These are phyloP conservation scores for Parasteatoda lunata DNA, from an alignment of 2,888 invertebrate genomes.

Conservation along the genomic window DNA sequence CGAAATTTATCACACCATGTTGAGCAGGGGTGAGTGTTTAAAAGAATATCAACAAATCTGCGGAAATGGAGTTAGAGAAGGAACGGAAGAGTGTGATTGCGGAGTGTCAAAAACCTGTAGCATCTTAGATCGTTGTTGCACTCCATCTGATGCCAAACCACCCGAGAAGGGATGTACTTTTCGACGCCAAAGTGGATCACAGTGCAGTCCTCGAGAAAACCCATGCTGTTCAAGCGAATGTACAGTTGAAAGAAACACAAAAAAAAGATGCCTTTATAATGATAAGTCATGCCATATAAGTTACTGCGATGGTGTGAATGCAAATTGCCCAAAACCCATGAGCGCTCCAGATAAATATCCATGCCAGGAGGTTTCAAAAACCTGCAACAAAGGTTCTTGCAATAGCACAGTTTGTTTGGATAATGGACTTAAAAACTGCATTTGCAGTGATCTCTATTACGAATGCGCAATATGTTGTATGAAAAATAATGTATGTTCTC, in stretches of 20 bases:
- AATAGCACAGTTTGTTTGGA: slow-evolving; percentile 49
- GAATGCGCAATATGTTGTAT: slow-evolving; percentile 43
- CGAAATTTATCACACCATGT: slow-evolving; percentile 17
- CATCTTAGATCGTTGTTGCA: slow-evolving; percentile 78
- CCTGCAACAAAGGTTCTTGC: slow-evolving; percentile 37
- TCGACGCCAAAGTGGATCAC: background rate
- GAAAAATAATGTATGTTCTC: slow-evolving; percentile 15
- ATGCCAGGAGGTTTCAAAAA: slow-evolving; percentile 34
- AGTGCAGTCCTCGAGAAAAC: slow-evolving; percentile 58
- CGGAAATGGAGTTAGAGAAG: slow-evolving; percentile 63
- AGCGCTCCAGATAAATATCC: slow-evolving; percentile 26
- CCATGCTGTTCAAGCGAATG: slow-evolving; percentile 48
- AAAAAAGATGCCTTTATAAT: slow-evolving; percentile 14
- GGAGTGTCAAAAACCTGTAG: slow-evolving; percentile 72
- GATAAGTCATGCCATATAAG: slow-evolving; percentile 17
- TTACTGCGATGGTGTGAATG: slow-evolving; percentile 27
- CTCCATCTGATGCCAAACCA: slow-evolving; percentile 38
- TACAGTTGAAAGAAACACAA: background rate
- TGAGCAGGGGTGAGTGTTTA: slow-evolving; percentile 34
- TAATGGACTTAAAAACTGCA: slow-evolving; percentile 32
- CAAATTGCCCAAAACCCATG: slow-evolving; percentile 8
- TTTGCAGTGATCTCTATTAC: background rate
- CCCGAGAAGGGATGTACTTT: slow-evolving; percentile 54
- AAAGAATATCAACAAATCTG: slow-evolving; percentile 14
- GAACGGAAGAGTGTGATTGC: slow-evolving; percentile 67